These are phyloP conservation scores for Holcopasites calliopsidis DNA, from an alignment of 1,140 invertebrate species.

Conservation along the genomic window DNA sequence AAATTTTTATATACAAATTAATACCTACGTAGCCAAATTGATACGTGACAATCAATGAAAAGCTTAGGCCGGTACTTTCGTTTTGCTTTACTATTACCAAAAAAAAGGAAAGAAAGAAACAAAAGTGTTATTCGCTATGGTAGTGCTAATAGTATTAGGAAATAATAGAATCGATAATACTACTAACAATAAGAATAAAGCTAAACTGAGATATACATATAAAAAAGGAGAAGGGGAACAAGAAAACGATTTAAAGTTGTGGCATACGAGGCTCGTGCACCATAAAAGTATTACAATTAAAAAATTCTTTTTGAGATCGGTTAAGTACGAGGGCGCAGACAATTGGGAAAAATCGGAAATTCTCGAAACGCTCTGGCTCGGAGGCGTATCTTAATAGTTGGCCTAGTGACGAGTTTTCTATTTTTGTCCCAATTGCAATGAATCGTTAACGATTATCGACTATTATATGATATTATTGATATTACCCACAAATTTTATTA, in stretches of 20 bases:
- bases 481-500: constrained; percentile 78
- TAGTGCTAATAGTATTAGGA: neutral
- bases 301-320: neutral
- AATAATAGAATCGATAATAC: neutral
- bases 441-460: constrained; percentile 65
- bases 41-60: constrained; percentile 33
- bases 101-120: neutral
- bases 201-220: too few species aligned
- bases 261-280: neutral
- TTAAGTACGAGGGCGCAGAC: neutral
- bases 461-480: constrained; percentile 75
- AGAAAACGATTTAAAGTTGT: neutral
- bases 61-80: neutral
- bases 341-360: neutral
- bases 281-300: neutral
- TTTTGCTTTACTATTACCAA: neutral
- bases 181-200: too few species aligned
- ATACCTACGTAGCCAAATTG: neutral
- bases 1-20: neutral
- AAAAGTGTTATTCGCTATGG: too few species aligned
- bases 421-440: constrained; percentile 69
- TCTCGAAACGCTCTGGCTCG: constrained; percentile 58
- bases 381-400: constrained; percentile 74
- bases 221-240: neutral
- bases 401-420: constrained; percentile 78